Conservation (phyloP, 2,113 vertebrate species). For the Saimiri boliviensis region DNA sequence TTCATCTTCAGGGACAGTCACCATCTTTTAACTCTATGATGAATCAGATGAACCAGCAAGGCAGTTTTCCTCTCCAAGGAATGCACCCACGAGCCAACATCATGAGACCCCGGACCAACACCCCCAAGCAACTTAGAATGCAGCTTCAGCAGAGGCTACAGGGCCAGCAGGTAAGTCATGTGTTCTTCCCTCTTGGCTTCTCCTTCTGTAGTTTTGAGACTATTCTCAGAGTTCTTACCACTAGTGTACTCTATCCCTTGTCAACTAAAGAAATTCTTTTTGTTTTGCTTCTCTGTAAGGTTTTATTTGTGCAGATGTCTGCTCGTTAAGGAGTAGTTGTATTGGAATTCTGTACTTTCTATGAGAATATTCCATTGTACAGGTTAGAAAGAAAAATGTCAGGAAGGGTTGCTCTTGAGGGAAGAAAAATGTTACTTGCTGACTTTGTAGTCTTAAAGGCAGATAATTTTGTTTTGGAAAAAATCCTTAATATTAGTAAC, state of each 20-base stretch:
- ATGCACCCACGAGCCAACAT: slow-evolving; percentile 91
- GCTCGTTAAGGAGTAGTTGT: neutral
- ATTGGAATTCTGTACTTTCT: neutral
- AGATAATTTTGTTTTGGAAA: neutral
- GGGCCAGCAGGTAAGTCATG: slow-evolving; percentile 92
- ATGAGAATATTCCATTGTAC: neutral
- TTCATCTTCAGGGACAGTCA: slow-evolving; percentile 91
- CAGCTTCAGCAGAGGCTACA: slow-evolving; percentile 98
- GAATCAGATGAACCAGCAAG: slow-evolving; percentile 87
- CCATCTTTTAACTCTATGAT: slow-evolving; percentile 91
- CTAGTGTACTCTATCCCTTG: neutral
- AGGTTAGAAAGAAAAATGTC: neutral
- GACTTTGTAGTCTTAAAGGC: neutral
- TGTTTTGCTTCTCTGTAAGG: neutral
- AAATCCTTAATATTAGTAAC: neutral
- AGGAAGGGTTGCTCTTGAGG: neutral
- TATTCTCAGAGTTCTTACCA: neutral
- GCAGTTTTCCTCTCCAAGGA: slow-evolving; percentile 87
- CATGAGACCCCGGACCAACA: slow-evolving; percentile 91
- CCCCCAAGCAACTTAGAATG: slow-evolving; percentile 93
- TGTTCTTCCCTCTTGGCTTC: neutral
- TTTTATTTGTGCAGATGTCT: neutral
- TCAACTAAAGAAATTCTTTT: neutral
- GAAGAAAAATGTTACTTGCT: neutral
- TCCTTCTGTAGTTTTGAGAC: neutral